Evolutionary conservation across 2,797 vertebrate species (phyloP), one percentile per base, ranked within the genome.

Genomic region (Heteromormyrus szaboi): DNA sequence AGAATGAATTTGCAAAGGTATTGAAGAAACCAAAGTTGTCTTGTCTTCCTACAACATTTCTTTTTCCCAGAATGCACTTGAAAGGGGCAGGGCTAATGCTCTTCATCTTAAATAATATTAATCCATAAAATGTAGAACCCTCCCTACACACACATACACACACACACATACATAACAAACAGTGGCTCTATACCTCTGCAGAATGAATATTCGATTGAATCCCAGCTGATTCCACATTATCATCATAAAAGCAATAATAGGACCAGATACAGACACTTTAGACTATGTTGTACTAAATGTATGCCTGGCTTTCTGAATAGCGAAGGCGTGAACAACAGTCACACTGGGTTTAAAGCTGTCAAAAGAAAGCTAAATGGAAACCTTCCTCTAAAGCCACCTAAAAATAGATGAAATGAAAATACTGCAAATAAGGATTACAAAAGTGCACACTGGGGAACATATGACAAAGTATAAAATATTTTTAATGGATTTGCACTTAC

Each of bases 371-470:
- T 53, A 48, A 86, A 50, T 59, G 22, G 14, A 4, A 44, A 33
- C 17, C 53, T 62, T 54, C 53, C 53, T 62, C 72, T 87, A 37
- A 87, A 65, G 53, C 41, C 79, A 62, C 17, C 25, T 62, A 79
- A 89, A 87, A 89, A 83, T 83, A 87, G 48, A 89, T 14, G 12
- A 59, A 59, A 87, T 81, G 53, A 87, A 79, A 87, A 89, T 33
- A n/a, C 14, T 3, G 48, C 89, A 89, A 29, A 84, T 89, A 84
- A 25, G 54, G 54, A 46, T 86, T 89, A 89, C 41, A n/a, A 50
- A 85, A 68, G 46, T 72, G 33, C n/a, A 88, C n/a, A 68, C 19
- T 65, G 29, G n/a, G 56, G n/a, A 83, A 65, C 59, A 85, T 22
- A 62, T 76, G 83, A 46, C 62, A 85, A 51, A 37, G 48, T 29